A percentile compares a stretch with the other conserved stretches of the same genome.
These are phyloP conservation scores for Littorina saxatilis DNA, from an alignment of 1,140 invertebrate genomes.

Conservation along the genomic window DNA sequence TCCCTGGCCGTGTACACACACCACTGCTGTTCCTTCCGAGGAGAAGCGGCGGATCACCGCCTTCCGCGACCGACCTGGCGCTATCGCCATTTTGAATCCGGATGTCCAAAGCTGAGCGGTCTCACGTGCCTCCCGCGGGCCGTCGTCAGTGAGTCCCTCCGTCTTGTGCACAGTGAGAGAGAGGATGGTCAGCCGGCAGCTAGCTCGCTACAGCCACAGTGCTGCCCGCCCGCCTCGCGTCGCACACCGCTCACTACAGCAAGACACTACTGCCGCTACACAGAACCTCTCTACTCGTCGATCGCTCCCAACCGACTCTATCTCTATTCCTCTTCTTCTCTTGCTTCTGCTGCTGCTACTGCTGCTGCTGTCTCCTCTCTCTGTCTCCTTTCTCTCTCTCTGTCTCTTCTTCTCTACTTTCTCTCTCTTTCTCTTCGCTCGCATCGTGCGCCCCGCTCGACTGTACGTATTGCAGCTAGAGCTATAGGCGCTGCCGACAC, in stretches of 20 bases:
- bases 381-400: background rate
- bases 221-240: too few relatives aligned
- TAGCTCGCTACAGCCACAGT: slow-evolving; percentile 79
- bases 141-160: too few relatives aligned
- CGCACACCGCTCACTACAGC: too few relatives aligned
- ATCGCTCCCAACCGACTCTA: too few relatives aligned
- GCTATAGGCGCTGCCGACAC: background rate
- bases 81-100: slow-evolving; percentile 37
- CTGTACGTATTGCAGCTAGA: background rate
- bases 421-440: slow-evolving; percentile 30
- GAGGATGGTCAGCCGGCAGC: too few relatives aligned
- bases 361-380: slow-evolving; percentile 29
- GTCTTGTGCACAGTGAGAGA: too few relatives aligned
- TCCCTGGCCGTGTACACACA: background rate
- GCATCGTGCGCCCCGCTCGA: background rate
- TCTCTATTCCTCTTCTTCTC: too few relatives aligned
- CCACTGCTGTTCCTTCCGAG: background rate
- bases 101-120: slow-evolving; percentile 10
- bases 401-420: slow-evolving; percentile 11
- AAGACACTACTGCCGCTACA: too few relatives aligned
- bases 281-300: too few relatives aligned
- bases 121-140: slow-evolving; percentile 46
- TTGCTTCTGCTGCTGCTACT: too few relatives aligned
- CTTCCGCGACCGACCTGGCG: slow-evolving; percentile 11
- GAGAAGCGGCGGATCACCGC: background rate